A percentile compares a stretch with the other conserved stretches of the same genome.
phyloP scores from a whole-genome alignment of 2,113 vertebrate species.

The Pluvialis apricaria region DNA sequence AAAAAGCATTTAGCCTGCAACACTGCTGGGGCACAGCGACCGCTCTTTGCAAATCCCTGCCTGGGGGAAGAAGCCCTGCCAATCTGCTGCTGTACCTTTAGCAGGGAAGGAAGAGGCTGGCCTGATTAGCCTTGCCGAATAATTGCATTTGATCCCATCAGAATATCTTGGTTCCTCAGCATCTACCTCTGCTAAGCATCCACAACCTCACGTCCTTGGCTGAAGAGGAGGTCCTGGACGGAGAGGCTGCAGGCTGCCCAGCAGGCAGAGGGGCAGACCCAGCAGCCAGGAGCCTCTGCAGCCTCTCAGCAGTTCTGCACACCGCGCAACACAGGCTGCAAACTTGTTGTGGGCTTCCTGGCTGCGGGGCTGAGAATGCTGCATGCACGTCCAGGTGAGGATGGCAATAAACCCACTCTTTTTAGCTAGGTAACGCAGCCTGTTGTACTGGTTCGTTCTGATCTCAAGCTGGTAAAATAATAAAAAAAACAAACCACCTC shows the following conservation, averaged over 20 bases:
- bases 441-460: not conserved
- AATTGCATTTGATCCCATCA: not conserved
- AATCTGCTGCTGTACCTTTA: not conserved
- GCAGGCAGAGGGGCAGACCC: not conserved
- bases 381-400: not conserved
- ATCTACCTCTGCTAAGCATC: not conserved
- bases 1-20: fast-evolving
- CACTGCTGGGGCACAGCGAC: not conserved
- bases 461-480: not conserved
- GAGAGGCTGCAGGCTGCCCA: not conserved
- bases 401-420: not conserved
- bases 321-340: not conserved
- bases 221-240: not conserved
- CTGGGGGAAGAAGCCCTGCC: not conserved
- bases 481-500: not conserved
- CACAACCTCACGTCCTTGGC: not conserved
- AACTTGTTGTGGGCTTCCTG: not conserved
- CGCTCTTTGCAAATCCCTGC: not conserved
- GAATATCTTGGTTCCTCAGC: not conserved
- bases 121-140: not conserved
- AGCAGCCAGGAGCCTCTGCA: not conserved
- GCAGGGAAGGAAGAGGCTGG: not conserved
- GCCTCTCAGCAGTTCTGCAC: not conserved
- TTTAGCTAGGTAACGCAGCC: not conserved
- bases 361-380: fast-evolving